Base-by-base conservation (phyloP, 2,797 vertebrate species). In the Rhinatrema bivittatum region DNA sequence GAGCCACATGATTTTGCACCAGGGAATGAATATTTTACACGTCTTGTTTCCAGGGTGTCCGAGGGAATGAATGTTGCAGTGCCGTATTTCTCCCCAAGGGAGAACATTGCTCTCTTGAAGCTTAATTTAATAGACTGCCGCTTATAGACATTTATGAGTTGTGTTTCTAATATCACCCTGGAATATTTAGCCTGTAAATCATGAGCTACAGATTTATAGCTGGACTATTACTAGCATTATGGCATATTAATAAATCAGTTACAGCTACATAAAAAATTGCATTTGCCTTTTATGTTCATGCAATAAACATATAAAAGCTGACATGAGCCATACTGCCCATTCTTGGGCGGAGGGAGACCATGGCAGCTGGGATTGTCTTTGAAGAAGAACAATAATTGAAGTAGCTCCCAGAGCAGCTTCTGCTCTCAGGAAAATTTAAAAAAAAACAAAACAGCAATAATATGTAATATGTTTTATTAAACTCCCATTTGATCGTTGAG, bases 101-200 rank as follows among this genome's bases (percentile, higher is more conserved):
- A 52, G 50, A 52, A 44, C 30, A 4, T 11, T 18, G 31, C 51
- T 36, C 60, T 31, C 42, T 22, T 36, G 29, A 37, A 3, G 2
- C 45, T 56, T 41, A 36, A 45, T 47, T 53, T 2, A 7, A 57
- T 0, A 16, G 51, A 45, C 42, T 9, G 52, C 32, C 40, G 42
- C 60, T 45, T 10, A 7, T 2, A 11, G 60, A 58, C 48, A 14
- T 67, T 55, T 52, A 47, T 68, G 69, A 78, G 49, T 52, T 62
- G 72, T 77, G 55, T 46, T 60, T 76, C 74, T 68, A 82, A 79
- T 77, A 68, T 9, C 2, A 47, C 3, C 2, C 36, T 24, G 23
- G 56, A 56, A 72, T 70, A 75, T 75, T 72, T 68, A 43, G 35
- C 58, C n/a, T 51, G 72, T 75, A 74, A 76, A 78, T 80, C 64